Evolutionary conservation across 1,140 invertebrate species (phyloP).

Genomic region (Brachionus plicatilis): DNA sequence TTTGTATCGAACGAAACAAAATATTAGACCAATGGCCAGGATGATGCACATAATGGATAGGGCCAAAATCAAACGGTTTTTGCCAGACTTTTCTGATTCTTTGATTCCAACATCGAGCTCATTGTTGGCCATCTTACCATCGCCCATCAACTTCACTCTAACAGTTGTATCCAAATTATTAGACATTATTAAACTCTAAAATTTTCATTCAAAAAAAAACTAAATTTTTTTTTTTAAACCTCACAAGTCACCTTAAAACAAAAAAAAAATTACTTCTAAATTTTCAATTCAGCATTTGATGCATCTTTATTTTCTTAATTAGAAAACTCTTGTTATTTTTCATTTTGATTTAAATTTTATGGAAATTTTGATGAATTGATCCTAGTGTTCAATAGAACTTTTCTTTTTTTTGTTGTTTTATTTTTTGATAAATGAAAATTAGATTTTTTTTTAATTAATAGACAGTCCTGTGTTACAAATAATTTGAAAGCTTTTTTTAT

Average conservation of each 20-base stretch:
- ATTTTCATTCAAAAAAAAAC: background rate
- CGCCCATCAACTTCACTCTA: background rate
- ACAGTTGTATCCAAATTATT: slow-evolving; percentile 1
- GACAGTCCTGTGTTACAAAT: background rate
- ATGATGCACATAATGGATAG: background rate
- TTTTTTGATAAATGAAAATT: background rate
- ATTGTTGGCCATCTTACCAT: background rate
- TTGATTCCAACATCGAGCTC: background rate
- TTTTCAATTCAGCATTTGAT: background rate
- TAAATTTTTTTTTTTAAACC: background rate
- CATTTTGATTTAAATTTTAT: background rate
- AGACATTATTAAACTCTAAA: slow-evolving; percentile 2
- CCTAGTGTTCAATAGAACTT: background rate
- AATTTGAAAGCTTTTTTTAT: background rate
- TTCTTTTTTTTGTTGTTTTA: background rate
- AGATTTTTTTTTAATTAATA: background rate
- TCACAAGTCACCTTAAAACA: background rate
- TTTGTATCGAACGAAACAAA: slow-evolving; percentile 13
- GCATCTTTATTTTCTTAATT: background rate
- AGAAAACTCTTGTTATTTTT: background rate
- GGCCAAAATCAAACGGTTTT: background rate
- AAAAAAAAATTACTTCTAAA: background rate
- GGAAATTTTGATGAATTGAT: background rate
- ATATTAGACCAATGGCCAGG: background rate
- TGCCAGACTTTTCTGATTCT: background rate